Evolutionary conservation across 2,113 vertebrate species (phyloP), one percentile per base, ranked within the genome.

Genomic region (Synchiropus splendidus): DNA sequence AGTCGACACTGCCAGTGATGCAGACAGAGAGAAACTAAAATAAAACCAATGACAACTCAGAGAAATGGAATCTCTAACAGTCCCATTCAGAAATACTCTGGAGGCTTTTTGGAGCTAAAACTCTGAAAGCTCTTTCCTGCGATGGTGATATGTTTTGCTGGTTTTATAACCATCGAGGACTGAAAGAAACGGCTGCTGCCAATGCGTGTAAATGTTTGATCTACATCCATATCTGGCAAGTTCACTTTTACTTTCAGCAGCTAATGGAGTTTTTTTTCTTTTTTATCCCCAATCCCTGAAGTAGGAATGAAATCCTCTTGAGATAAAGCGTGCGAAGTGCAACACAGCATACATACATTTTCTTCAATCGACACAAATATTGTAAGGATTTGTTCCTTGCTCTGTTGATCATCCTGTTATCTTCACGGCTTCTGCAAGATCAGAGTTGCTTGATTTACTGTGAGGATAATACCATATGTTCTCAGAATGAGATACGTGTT

Each of bases 391-490:
- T 59, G 6, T 48, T 27, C 36, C 39, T 13, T 21, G 27, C 37
- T 49, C 17, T 50, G 37, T 15, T 39, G 18, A 30, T 58, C 48
- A 48, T 50, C 48, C 48, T 30, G 10, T 14, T 37, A 37, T 56
- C 36, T 55, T 16, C 10, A 0, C 36, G 47, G 53, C 18, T 37
- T 1, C n/a, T 2, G 10, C 10, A 31, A 51, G 17, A 64, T 46
- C 16, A 9, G 30, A 36, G 51, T 36, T 58, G 31, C 60, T 51
- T 63, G 60, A 62, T 54, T 42, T 37, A 54, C 39, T 58, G 12
- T 60, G 47, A 36, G 53, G 31, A 46, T 31, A n/a, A 10, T 66
- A 54, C 59, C 64, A 67, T 77, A 70, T 71, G 61, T 45, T 57
- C 16, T 44, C 13, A 36, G 39, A 41, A 14, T 34, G 13, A 2